Conservation (phyloP, 2,888 invertebrate species). For the Clivina fossor region DNA sequence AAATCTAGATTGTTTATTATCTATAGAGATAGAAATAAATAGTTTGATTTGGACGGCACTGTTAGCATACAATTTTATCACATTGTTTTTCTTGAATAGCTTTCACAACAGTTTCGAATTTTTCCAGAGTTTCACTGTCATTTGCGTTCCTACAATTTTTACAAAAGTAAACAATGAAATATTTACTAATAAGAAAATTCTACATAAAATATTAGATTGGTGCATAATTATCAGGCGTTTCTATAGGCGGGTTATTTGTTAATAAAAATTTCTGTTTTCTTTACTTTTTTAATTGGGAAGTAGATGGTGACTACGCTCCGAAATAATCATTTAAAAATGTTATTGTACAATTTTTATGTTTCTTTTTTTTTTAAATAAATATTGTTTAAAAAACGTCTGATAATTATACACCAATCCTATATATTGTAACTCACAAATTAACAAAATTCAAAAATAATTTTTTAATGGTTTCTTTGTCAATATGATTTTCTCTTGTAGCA, state of each 20-base stretch:
- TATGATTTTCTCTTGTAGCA: slow-evolving; percentile 20
- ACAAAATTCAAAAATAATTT: slow-evolving; percentile 48
- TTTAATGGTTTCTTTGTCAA: slow-evolving; percentile 21
- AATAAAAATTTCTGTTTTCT: background rate
- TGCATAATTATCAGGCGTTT: too few species aligned
- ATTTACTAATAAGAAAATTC: background rate
- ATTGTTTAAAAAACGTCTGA: background rate
- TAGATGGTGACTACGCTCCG: background rate
- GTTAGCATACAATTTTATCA: slow-evolving; percentile 33
- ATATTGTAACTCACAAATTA: slow-evolving; percentile 44
- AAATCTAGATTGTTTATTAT: too few species aligned
- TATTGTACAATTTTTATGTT: too few species aligned
- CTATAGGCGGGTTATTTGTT: too few species aligned
- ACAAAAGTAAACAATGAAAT: background rate
- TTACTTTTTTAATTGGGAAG: background rate
- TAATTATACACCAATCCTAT: background rate
- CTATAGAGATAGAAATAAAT: too few species aligned
- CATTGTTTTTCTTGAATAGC: slow-evolving; percentile 50
- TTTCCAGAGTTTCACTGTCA: slow-evolving; percentile 45
- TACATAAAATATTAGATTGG: too few species aligned
- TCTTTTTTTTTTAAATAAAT: too few species aligned
- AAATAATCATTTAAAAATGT: too few species aligned
- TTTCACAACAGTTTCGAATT: slow-evolving; percentile 49
- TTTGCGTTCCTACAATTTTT: slow-evolving; percentile 46
- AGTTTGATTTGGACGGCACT: too few species aligned